Evolutionary conservation across 2,113 vertebrate genomes (phyloP).

Genomic region (Oophaga pumilio): DNA sequence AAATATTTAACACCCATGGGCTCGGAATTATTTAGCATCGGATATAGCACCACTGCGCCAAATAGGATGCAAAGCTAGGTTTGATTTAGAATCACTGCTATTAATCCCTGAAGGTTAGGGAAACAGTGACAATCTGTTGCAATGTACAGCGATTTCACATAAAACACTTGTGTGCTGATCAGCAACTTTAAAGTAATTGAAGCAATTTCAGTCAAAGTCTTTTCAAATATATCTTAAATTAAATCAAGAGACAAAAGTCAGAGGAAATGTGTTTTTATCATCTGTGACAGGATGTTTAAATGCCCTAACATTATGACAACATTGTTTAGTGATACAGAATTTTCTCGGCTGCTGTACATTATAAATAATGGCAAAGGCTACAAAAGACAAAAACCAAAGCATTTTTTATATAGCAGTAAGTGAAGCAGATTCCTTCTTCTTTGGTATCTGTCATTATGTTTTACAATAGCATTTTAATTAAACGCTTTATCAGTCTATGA

Average conservation of each 20-base stretch:
- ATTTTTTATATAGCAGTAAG: conserved; percentile 10
- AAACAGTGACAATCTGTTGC: conserved; percentile 49
- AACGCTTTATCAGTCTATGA: neutral
- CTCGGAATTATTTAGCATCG: conserved; percentile 37
- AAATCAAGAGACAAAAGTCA: conserved; percentile 54
- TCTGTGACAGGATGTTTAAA: conserved; percentile 34
- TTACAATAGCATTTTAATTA: neutral
- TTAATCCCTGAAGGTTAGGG: conserved; percentile 46
- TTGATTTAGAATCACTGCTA: conserved; percentile 51
- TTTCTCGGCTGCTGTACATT: neutral
- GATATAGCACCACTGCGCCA: conserved; percentile 3
- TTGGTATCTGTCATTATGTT: conserved; percentile 7
- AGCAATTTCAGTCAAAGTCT: conserved; percentile 43
- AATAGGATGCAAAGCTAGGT: conserved; percentile 43
- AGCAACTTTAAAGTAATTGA: conserved; percentile 49
- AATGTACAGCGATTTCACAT: conserved; percentile 28
- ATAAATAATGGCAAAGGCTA: conserved; percentile 23
- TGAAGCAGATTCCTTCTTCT: neutral
- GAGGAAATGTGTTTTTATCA: conserved; percentile 31
- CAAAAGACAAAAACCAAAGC: neutral
- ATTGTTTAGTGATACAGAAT: conserved; percentile 22
- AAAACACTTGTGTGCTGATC: conserved; percentile 48
- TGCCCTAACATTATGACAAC: conserved; percentile 28
- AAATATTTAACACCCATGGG: conserved; percentile 53
- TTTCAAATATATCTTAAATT: conserved; percentile 53